Percentiles rank a stretch among this genome's conserved stretches.
These are phyloP conservation scores for Actenoides lindsayi DNA, from an alignment of 2,113 vertebrate genomes.

Conservation along the genomic window DNA sequence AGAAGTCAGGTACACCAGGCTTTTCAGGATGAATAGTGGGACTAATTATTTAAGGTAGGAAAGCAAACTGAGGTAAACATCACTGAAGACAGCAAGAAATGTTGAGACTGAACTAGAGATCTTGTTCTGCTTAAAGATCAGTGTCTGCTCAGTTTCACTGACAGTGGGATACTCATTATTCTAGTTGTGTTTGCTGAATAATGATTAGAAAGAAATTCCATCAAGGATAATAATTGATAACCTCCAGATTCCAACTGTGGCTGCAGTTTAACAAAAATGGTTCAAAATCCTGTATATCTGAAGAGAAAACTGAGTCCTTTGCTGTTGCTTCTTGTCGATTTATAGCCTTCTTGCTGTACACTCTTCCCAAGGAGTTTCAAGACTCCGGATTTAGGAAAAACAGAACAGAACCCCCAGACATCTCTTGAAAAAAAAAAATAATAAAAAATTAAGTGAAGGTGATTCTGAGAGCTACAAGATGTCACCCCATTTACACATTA, in stretches of 20 bases:
- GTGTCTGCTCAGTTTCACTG: neutral
- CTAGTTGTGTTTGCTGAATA: neutral
- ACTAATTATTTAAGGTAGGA: neutral
- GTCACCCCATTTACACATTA: neutral
- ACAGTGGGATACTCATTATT: neutral
- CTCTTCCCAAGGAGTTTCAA: neutral
- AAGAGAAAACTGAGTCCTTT: neutral
- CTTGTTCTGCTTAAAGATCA: neutral
- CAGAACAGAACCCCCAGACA: accelerated
- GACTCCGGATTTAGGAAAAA: neutral
- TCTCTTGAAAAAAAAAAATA: neutral
- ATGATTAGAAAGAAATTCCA: neutral
- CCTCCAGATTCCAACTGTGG: neutral
- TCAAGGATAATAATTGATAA: neutral
- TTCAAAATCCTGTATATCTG: neutral
- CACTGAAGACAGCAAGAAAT: neutral
- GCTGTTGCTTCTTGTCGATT: neutral
- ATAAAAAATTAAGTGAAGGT: neutral
- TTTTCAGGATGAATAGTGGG: neutral
- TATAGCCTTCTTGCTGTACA: neutral
- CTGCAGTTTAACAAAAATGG: neutral
- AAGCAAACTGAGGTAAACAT: neutral
- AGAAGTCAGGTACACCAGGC: neutral
- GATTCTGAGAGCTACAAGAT: neutral
- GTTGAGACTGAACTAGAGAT: neutral